Base-by-base conservation (phyloP, 2,888 invertebrate species). In the Cheilosia impressa region DNA sequence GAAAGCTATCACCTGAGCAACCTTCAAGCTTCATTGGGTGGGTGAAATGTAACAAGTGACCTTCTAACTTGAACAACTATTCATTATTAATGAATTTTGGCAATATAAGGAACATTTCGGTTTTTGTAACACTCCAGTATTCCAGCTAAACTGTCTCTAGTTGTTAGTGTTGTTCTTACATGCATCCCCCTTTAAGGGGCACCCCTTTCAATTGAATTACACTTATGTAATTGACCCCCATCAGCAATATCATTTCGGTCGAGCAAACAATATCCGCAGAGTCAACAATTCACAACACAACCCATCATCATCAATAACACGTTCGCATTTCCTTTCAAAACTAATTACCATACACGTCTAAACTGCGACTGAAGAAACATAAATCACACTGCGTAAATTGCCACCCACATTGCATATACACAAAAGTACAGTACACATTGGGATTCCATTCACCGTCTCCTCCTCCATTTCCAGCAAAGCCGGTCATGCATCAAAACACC, bases 401-500 rank as follows among this genome's bases (percentile, higher is more conserved):
- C 84, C 84, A 84, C 84, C 84, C 84, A 84, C 84, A 80, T 75
- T 58, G 55, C 34, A 41, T 27, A 72, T 43, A 6, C 27, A 27
- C 6, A 27, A 27, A 24, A 1, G 38, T 13, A 38, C 4, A 31
- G 38, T 38, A 38, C 31, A 62, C 38, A 73, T 66, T 52, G 53
- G 17, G 69, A 52, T 69, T 65, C 63, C 69, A 69, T 76, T 82
- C 72, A 66, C 78, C 66, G 66, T 66, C 53, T 24, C 45, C 24
- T n/a, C 13, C 43, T 52, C 43, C n/a, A 38, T 38, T 38, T 38
- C 13, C 38, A 38, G 38, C 38, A 43, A 73, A 68, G 22, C 69
- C 71, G 75, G 80, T 75, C 84, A 84, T 84, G 84, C 81, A 80
- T 85, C 80, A 85, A 76, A 81, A 81, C 85, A 77, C 81, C 57